Evolutionary conservation across 2,888 invertebrate species (phyloP).

Genomic region (Synanthedon tipuliformis): DNA sequence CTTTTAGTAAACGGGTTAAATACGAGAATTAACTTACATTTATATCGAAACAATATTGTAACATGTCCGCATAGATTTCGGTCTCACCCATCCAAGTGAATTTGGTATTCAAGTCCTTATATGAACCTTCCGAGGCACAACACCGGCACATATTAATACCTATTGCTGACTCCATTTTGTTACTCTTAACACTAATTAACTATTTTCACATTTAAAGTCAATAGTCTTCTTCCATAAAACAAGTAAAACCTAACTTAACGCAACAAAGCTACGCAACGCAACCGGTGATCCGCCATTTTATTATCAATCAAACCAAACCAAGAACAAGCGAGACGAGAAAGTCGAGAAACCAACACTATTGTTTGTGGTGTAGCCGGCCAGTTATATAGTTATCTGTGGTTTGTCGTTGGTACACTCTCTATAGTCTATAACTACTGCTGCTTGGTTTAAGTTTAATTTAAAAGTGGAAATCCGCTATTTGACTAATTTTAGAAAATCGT

Average conservation of each 20-base stretch:
- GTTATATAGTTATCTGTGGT: too few species aligned
- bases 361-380: too few species aligned
- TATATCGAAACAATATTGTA: slow-evolving; percentile 55
- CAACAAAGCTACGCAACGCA: slow-evolving; percentile 17
- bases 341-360: too few species aligned
- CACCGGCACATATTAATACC: slow-evolving; percentile 53
- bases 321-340: too few species aligned
- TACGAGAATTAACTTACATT: slow-evolving; percentile 27
- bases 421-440: too few species aligned
- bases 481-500: too few species aligned
- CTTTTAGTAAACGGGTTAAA: not conserved
- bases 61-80: slow-evolving; percentile 55
- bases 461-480: too few species aligned
- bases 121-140: slow-evolving; percentile 55
- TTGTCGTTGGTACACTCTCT: too few species aligned
- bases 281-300: slow-evolving; percentile 44
- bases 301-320: not conserved
- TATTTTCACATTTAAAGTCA: slow-evolving; percentile 19
- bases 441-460: too few species aligned
- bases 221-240: slow-evolving; percentile 5
- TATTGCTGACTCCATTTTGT: slow-evolving; percentile 37
- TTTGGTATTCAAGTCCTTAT: slow-evolving; percentile 44
- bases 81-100: slow-evolving; percentile 61
- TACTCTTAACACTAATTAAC: slow-evolving; percentile 15
- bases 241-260: not conserved